phyloP scores from a whole-genome alignment of 1,140 invertebrate species.

The Apis florea region DNA sequence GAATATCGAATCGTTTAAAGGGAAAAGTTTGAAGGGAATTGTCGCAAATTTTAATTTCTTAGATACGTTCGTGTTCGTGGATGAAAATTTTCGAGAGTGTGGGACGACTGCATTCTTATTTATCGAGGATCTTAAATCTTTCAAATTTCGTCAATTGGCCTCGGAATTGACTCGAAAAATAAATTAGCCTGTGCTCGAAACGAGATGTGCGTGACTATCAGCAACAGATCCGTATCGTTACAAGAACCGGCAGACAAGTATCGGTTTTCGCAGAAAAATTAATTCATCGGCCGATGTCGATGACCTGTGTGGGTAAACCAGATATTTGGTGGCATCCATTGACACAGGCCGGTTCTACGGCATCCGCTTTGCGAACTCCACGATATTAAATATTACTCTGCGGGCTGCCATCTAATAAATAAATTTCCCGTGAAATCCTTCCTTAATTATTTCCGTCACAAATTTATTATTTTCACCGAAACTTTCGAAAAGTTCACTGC shows the following conservation, averaged over 20 bases:
- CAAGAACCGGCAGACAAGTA: constrained; percentile 30
- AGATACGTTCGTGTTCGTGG: too few relatives aligned
- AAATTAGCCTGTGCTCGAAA: constrained; percentile 8
- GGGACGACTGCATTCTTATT: background rate
- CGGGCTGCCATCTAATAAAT: background rate
- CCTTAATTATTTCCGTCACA: background rate
- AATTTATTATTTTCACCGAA: background rate
- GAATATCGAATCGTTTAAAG: too few relatives aligned
- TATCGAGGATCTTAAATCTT: background rate
- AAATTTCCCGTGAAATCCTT: background rate
- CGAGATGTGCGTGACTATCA: constrained; percentile 43
- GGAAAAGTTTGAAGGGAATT: too few relatives aligned
- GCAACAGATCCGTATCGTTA: constrained; percentile 33
- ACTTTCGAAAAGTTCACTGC: background rate
- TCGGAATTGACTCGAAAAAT: background rate
- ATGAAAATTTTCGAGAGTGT: too few relatives aligned
- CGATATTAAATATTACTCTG: background rate
- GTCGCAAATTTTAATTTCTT: too few relatives aligned
- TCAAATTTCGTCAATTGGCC: background rate
- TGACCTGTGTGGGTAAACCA: constrained; percentile 48
- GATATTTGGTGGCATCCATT: constrained; percentile 37
- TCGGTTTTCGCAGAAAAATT: constrained; percentile 42
- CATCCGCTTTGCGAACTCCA: background rate
- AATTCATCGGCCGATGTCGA: constrained; percentile 34
- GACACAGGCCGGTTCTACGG: constrained; percentile 8